phyloP scores from a whole-genome alignment of 2,113 vertebrate species.

The Anser cygnoides region DNA sequence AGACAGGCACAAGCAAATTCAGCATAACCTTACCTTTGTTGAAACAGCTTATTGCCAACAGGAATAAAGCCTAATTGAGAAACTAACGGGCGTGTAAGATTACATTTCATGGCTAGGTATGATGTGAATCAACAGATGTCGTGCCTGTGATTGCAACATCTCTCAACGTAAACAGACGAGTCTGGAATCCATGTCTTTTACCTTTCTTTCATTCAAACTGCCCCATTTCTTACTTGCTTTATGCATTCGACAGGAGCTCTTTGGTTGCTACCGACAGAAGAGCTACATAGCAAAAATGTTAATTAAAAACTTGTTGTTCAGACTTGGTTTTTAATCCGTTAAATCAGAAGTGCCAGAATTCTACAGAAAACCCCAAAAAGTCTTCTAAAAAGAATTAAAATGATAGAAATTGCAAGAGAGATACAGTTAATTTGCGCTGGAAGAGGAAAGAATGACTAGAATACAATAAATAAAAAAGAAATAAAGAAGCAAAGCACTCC shows the following conservation, averaged over 20 bases:
- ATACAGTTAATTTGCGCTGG: neutral
- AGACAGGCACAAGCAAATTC: neutral
- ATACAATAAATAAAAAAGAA: neutral
- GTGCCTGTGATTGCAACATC: slow-evolving; percentile 9
- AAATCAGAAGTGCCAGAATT: neutral
- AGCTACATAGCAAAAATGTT: neutral
- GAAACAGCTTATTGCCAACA: neutral
- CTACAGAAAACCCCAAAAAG: neutral
- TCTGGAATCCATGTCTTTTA: neutral
- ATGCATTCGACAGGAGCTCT: neutral
- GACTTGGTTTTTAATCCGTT: neutral
- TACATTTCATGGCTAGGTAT: neutral
- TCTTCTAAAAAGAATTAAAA: neutral
- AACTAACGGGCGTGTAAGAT: neutral
- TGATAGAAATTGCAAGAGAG: neutral
- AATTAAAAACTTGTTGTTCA: neutral
- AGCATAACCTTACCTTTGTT: neutral
- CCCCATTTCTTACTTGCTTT: neutral
- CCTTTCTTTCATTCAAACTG: neutral
- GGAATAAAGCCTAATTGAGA: neutral
- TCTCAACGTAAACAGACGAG: neutral
- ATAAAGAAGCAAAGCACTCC: neutral
- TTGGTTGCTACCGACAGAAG: neutral
- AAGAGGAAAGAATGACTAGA: neutral
- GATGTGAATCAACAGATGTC: neutral